phyloP scores from a whole-genome alignment of 2,888 invertebrate species.

The Agriotes lineatus region DNA sequence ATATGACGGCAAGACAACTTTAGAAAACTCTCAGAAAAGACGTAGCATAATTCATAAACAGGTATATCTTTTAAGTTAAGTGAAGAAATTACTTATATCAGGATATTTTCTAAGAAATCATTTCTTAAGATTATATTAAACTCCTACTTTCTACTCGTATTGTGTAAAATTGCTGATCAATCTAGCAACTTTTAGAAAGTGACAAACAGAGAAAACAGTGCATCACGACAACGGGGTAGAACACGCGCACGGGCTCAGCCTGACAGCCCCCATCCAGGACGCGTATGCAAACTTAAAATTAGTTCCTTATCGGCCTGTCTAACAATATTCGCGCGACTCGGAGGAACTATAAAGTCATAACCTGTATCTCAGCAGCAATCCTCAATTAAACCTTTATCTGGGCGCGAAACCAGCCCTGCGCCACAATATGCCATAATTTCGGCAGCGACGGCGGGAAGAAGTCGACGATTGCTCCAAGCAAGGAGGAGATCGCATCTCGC shows the following conservation, averaged over 20 bases:
- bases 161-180: neutral
- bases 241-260: neutral
- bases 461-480: conserved; percentile 48
- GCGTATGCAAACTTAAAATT: conserved; percentile 18
- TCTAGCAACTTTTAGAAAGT: neutral
- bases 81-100: no score
- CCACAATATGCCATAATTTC: conserved; percentile 43
- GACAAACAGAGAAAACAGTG: neutral
- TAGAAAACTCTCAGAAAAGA: no score
- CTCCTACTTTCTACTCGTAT: no score
- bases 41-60: no score
- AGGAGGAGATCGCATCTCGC: conserved; percentile 53
- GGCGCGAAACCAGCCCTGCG: conserved; percentile 30
- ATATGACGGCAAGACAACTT: no score
- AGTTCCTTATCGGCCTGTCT: conserved; percentile 22
- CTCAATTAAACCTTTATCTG: conserved; percentile 32
- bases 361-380: conserved; percentile 28
- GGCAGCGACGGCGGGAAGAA: conserved; percentile 33
- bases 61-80: no score
- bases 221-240: neutral
- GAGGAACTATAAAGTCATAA: conserved; percentile 31
- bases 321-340: neutral
- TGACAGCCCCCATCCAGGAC: conserved; percentile 20
- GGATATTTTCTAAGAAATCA: no score
- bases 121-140: no score